These are phyloP conservation scores for Ciconia maguari DNA, from an alignment of 2,113 vertebrate genomes.

Conservation along the genomic window DNA sequence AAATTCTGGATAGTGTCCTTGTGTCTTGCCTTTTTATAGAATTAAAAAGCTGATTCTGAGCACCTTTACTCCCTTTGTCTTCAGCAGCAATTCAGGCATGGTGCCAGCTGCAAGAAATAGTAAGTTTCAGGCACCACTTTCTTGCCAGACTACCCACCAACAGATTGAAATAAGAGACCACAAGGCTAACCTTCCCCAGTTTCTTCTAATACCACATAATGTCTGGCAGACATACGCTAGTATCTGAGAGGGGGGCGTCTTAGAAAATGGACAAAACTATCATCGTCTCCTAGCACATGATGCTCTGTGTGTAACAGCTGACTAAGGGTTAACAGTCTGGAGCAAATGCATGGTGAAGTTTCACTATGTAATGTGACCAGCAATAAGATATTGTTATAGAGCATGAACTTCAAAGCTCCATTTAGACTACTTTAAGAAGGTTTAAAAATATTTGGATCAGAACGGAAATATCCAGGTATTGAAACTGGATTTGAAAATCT, in stretches of 20 bases:
- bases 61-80: neutral
- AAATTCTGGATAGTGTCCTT: neutral
- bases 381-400: neutral
- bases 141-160: neutral
- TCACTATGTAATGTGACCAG: neutral
- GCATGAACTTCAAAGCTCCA: neutral
- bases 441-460: neutral
- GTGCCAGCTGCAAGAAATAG: neutral
- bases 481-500: neutral
- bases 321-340: neutral
- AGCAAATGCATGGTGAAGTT: neutral
- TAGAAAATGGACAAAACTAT: neutral
- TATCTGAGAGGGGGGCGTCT: neutral
- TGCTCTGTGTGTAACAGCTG: neutral
- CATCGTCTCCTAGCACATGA: neutral
- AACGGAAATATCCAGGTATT: neutral
- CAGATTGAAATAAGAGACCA: neutral
- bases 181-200: neutral
- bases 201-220: neutral
- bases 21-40: neutral
- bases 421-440: neutral
- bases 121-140: neutral
- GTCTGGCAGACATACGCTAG: neutral
- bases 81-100: neutral
- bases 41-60: neutral